A percentile compares a stretch with the other conserved stretches of the same genome.
These are phyloP conservation scores for Hemithea aestivaria DNA, from an alignment of 2,888 invertebrate genomes.

Conservation along the genomic window DNA sequence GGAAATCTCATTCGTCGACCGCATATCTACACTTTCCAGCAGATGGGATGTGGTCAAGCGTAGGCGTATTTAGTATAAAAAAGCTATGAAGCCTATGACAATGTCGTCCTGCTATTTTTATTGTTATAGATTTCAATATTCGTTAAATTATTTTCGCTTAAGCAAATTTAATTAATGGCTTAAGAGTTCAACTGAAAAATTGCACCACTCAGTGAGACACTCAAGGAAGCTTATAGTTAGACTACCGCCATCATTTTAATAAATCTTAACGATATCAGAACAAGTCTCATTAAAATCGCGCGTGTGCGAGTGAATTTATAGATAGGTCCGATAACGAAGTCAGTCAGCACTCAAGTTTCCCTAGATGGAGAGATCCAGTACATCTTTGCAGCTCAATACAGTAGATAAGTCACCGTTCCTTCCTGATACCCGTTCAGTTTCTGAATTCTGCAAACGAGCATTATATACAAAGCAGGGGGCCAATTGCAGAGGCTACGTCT, in stretches of 20 bases:
- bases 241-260: slow-evolving; percentile 14
- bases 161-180: too few species aligned
- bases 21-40: too few species aligned
- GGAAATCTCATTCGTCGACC: too few species aligned
- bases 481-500: slow-evolving; percentile 64
- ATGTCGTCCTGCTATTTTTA: too few species aligned
- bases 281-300: slow-evolving; percentile 37
- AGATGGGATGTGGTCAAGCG: too few species aligned
- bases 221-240: slow-evolving; percentile 18
- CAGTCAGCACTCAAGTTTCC: slow-evolving; percentile 41
- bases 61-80: too few species aligned
- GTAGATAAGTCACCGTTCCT: slow-evolving; percentile 64
- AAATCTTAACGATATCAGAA: slow-evolving; percentile 29
- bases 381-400: slow-evolving; percentile 55
- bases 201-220: too few species aligned
- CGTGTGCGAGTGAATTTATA: slow-evolving; percentile 43
- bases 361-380: slow-evolving; percentile 31
- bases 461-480: slow-evolving; percentile 70
- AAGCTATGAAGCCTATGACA: too few species aligned
- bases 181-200: too few species aligned
- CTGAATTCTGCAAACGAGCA: slow-evolving; percentile 70
- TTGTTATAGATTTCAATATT: too few species aligned
- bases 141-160: too few species aligned
- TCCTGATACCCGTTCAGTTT: slow-evolving; percentile 65
- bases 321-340: slow-evolving; percentile 56